Evolutionary conservation across 30 jellyfish, hydroid and myxozoan genomes (phyloP), one percentile per base, ranked within the genome.

Genomic region (Clytia hemisphaerica): DNA sequence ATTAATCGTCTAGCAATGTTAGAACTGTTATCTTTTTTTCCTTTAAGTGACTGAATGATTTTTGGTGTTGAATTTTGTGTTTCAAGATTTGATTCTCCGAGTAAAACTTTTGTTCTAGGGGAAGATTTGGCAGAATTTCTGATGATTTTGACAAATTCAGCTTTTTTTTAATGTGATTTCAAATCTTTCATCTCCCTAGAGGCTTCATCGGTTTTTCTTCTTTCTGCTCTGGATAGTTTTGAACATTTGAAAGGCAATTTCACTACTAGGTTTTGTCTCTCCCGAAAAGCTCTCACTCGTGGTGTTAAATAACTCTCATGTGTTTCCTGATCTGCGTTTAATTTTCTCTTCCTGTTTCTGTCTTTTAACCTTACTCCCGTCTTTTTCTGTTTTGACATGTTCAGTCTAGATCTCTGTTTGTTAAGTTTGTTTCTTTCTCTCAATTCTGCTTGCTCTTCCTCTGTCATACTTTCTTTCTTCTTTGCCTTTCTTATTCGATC

Each of bases 1-100:
- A 71, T 50, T 34, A 71, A 50, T 53, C 83, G 35, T 54, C 66
- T 71, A 29, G 83, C 83, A 51, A 71, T 62, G 21, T 71, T 71
- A 5, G 83, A 77, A 71, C 83, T 71, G 34, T 71, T 71, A 47
- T 71, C 83, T 62, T 54, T 50, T 46, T 77, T 37, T 60, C 37
- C 66, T 65, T 71, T 54, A 12, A 71, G 65, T 31, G 34, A 31
- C 29, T 71, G 7, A 3, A 71, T 19, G 21, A 71, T 67, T 54
- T 62, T 73, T 38, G 35, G 38, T 25, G 79, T 58, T 35, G 30
- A 35, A 58, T 37, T 50, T 49, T 73, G 67, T 58, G 38, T 69
- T 73, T 54, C 67, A 63, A 44, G 79, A 28, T 67, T 65, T 27
- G 45, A 50, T 60, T 6, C 36, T 50, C 73, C 36, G 73, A 69